A percentile compares a stretch with the other conserved stretches of the same genome.
These are phyloP conservation scores for Coracopsis vasa DNA, from an alignment of 2,113 vertebrate genomes.

Conservation along the genomic window DNA sequence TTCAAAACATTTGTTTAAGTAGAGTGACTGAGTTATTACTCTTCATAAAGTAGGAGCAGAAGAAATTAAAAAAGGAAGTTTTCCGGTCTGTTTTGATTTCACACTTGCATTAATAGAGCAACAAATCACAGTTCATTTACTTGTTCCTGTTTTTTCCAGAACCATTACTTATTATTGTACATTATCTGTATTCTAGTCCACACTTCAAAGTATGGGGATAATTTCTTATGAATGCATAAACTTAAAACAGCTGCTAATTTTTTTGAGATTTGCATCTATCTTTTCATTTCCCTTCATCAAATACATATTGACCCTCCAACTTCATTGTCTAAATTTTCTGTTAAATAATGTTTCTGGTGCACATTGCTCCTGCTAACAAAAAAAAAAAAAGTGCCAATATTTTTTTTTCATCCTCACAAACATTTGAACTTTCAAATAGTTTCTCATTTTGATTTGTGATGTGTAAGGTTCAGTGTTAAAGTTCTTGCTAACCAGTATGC, in stretches of 20 bases:
- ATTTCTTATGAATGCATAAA: constrained; percentile 9
- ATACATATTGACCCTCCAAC: not conserved
- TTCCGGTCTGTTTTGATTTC: not conserved
- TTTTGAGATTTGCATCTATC: not conserved
- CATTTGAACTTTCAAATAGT: constrained; percentile 26
- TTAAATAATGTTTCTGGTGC: not conserved
- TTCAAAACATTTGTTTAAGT: not conserved
- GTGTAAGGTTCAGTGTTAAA: not conserved
- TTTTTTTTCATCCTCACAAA: not conserved
- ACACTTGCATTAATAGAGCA: not conserved
- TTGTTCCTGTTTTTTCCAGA: not conserved
- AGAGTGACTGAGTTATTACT: not conserved
- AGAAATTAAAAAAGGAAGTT: not conserved
- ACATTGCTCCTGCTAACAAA: not conserved
- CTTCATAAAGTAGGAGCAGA: not conserved
- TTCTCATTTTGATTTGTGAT: constrained; percentile 27
- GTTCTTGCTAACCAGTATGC: not conserved
- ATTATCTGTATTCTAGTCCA: not conserved
- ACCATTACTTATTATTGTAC: not conserved
- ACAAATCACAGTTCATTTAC: not conserved
- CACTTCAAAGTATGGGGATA: not conserved
- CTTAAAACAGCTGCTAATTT: not conserved
- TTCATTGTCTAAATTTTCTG: not conserved
- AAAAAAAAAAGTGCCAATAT: not conserved
- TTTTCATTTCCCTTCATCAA: not conserved